Evolutionary conservation across 2,113 vertebrate species (phyloP), one percentile per base, ranked within the genome.

Genomic region (Antigone vipio): DNA sequence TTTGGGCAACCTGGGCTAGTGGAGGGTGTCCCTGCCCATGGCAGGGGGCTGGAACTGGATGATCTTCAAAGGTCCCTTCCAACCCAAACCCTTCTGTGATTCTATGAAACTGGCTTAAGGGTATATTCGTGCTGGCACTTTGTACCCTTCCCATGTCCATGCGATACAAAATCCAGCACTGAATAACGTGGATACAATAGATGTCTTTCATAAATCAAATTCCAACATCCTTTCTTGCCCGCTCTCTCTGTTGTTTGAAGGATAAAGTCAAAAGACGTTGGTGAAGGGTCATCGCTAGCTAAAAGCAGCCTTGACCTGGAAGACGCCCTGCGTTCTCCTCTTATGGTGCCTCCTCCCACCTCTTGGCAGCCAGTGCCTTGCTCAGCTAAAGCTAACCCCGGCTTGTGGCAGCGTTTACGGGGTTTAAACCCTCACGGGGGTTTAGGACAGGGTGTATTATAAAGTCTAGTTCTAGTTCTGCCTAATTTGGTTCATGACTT

Each of bases 161-260:
- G 6, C 2, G 2, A 7, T 22, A 22, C 9, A 15, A 7, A 45
- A 45, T 38, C 8, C 7, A 8, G 18, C 32, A 2, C 27, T 29
- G 35, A 4, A 11, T 6, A 26, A 21, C 45, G 26, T 29, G n/a
- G 50, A 2, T 38, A 3, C 14, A 19, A 5, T 4, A 17, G 10
- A 9, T 9, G 21, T 8, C 53, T 44, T 4, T 8, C 19, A 40
- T 11, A 60, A 66, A 32, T 32, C 44, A 6, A 58, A 66, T 87
- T 42, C 77, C 24, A 15, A 8, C 44, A 9, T 32, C 72, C 9
- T 2, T 56, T 69, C 49, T 21, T 66, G 4, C 35, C 47, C 0
- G 0, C 32, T 35, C 26, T 22, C 30, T 13, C 42, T 26, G 0
- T 38, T 68, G 50, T 52, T 20, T 1, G 1, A 17, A 62, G 26